Conservation (phyloP, 2,888 invertebrate genomes). For the Caenorhabditis sp. region DNA sequence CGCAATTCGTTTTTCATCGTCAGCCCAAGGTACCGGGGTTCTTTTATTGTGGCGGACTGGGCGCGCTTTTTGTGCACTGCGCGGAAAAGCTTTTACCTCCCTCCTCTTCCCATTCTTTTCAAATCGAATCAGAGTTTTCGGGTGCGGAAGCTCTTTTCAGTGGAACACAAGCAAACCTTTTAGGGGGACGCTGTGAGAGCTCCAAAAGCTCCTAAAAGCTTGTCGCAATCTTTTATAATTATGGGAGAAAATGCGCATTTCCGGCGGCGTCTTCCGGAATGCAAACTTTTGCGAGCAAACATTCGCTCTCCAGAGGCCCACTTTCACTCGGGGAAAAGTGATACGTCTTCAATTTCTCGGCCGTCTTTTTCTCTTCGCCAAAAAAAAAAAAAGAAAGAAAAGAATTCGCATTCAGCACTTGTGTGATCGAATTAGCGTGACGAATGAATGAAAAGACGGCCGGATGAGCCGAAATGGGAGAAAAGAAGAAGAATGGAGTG, state of each 20-base stretch:
- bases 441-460: slow-evolving; percentile 10
- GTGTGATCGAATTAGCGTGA: slow-evolving; percentile 43
- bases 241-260: too few species aligned
- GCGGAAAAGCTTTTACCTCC: too few species aligned
- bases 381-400: background rate
- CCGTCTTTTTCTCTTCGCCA: background rate
- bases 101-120: too few species aligned
- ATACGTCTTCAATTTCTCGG: slow-evolving; percentile 26
- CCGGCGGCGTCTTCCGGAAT: background rate
- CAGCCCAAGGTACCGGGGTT: slow-evolving; percentile 54
- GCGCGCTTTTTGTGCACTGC: too few species aligned
- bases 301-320: slow-evolving; percentile 19
- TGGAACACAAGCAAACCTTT: background rate
- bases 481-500: background rate
- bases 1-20: slow-evolving; percentile 94
- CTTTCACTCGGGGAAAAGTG: slow-evolving; percentile 12
- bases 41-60: too few species aligned
- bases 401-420: slow-evolving; percentile 17
- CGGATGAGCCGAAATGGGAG: background rate
- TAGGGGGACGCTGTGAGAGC: background rate
- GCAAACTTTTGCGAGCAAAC: slow-evolving; percentile 9
- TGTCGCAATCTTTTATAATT: too few species aligned
- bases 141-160: background rate
- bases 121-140: background rate
- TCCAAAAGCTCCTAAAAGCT: background rate